Percentiles rank a stretch among this genome's conserved stretches.
Conservation (phyloP, 2,113 vertebrate genomes). For the Dissostichus mawsoni region DNA sequence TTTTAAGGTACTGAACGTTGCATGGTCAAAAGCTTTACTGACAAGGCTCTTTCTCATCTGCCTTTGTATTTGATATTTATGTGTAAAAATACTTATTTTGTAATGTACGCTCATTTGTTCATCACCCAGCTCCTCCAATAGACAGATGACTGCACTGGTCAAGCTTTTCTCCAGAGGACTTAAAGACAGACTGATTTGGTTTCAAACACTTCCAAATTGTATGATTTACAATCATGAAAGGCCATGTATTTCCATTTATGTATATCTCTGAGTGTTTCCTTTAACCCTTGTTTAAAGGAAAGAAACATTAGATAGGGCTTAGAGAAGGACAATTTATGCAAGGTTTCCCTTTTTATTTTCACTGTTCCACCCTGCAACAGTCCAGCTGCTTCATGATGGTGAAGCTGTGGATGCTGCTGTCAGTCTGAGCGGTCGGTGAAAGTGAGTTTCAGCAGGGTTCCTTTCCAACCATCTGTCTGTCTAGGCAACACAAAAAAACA, state of each 20-base stretch:
- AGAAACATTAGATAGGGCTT: not conserved
- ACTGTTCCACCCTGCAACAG: not conserved
- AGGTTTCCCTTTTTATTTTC: not conserved
- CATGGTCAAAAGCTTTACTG: constrained; percentile 85
- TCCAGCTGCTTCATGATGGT: constrained; percentile 27
- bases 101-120: constrained; percentile 59
- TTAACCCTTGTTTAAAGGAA: not conserved
- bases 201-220: not conserved
- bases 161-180: constrained; percentile 62
- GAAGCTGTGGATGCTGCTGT: constrained; percentile 38
- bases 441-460: constrained; percentile 42
- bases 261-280: not conserved
- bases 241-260: not conserved
- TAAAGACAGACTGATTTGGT: not conserved
- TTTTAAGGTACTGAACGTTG: constrained; percentile 77
- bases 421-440: constrained; percentile 1
- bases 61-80: constrained; percentile 80
- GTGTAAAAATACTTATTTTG: constrained; percentile 80
- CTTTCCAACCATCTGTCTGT: constrained; percentile 55
- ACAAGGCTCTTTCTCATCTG: constrained; percentile 67
- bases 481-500: constrained; percentile 9
- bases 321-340: not conserved
- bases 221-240: too few species aligned
- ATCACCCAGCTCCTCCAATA: constrained; percentile 34
- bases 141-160: constrained; percentile 32